Conservation (phyloP, 2,888 invertebrate genomes). For the Carabus problematicus region DNA sequence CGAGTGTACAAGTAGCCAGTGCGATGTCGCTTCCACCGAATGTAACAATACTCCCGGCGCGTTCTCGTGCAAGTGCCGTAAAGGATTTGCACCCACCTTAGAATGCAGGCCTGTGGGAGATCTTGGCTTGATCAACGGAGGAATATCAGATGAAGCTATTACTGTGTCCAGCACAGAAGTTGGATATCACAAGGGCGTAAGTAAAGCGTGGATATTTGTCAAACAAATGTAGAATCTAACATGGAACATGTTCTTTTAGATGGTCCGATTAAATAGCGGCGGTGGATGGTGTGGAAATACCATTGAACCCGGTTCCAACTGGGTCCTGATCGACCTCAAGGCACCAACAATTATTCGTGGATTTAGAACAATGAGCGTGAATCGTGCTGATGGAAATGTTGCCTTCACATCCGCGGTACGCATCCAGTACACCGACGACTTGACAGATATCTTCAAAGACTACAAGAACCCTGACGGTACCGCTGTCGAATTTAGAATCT, state of each 20-base stretch:
- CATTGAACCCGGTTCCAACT: slow-evolving; percentile 85
- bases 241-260: slow-evolving; percentile 61
- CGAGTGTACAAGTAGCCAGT: slow-evolving; percentile 88
- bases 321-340: slow-evolving; percentile 86
- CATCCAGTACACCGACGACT: slow-evolving; percentile 85
- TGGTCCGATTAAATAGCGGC: slow-evolving; percentile 82
- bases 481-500: slow-evolving; percentile 88
- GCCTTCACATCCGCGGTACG: slow-evolving; percentile 92
- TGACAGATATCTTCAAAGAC: slow-evolving; percentile 88
- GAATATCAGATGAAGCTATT: slow-evolving; percentile 89
- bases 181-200: slow-evolving; percentile 82
- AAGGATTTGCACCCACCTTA: slow-evolving; percentile 83
- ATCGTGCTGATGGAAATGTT: slow-evolving; percentile 79
- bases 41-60: slow-evolving; percentile 89
- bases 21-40: slow-evolving; percentile 88
- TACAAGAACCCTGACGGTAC: slow-evolving; percentile 93
- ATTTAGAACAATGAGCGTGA: slow-evolving; percentile 89
- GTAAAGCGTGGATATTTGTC: slow-evolving; percentile 47
- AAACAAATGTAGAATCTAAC: slow-evolving; percentile 1
- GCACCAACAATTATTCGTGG: slow-evolving; percentile 89
- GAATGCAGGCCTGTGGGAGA: slow-evolving; percentile 92
- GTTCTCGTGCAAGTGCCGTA: slow-evolving; percentile 86
- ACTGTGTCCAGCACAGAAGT: slow-evolving; percentile 82
- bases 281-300: slow-evolving; percentile 92
- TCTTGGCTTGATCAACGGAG: slow-evolving; percentile 85